A percentile compares a stretch with the other conserved stretches of the same genome.
These are phyloP conservation scores for Halesus radiatus DNA, from an alignment of 1,140 invertebrate genomes.

Conservation along the genomic window DNA sequence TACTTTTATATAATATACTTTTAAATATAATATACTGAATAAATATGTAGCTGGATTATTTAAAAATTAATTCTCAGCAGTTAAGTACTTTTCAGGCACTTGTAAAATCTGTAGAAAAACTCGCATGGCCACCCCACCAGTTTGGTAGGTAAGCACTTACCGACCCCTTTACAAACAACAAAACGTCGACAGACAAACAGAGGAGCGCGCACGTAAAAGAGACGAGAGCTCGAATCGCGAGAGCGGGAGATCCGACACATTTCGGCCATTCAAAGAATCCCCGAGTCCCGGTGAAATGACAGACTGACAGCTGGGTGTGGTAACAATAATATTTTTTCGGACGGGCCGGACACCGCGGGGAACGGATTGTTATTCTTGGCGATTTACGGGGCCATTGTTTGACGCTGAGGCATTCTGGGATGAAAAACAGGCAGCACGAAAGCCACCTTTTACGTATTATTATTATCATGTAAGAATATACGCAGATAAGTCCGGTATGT, in stretches of 20 bases:
- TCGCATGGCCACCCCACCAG: constrained; percentile 2
- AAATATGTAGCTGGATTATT: too few species aligned
- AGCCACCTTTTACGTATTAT: constrained; percentile 57
- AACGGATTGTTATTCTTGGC: constrained; percentile 56
- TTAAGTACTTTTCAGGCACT: too few species aligned
- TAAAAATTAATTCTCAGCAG: too few species aligned
- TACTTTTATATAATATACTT: too few species aligned
- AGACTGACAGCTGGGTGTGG: constrained; percentile 43
- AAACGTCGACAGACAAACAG: neutral
- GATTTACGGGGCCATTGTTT: constrained; percentile 56
- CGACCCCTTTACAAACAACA: constrained; percentile 15
- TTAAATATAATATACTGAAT: too few species aligned
- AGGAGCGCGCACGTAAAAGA: neutral
- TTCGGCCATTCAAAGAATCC: constrained; percentile 41
- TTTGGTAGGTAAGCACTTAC: neutral
- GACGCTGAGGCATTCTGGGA: constrained; percentile 44
- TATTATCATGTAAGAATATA: constrained; percentile 54
- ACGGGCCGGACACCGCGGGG: constrained; percentile 51
- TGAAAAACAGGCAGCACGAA: constrained; percentile 48
- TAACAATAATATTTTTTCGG: constrained; percentile 56
- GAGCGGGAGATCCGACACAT: constrained; percentile 30
- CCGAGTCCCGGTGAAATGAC: constrained; percentile 48
- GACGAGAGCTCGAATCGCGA: neutral
- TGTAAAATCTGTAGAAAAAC: too few species aligned
- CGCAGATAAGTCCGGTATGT: constrained; percentile 11